Conservation (phyloP, 2,888 invertebrate species). For the Autographa gamma region DNA sequence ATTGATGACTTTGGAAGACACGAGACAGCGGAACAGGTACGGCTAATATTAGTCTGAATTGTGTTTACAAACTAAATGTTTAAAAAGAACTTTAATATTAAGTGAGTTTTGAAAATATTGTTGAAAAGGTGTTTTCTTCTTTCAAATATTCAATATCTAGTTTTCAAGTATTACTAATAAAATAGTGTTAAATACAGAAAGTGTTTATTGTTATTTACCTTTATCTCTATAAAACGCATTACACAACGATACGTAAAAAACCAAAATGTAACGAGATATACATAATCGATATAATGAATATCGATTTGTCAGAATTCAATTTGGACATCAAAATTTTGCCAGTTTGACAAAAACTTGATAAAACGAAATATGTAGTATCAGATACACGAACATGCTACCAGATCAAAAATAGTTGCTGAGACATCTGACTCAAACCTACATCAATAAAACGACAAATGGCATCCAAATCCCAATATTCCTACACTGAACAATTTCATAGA, state of each 20-base stretch:
- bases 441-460: conserved; percentile 22
- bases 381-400: neutral
- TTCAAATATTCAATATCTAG: conserved; percentile 39
- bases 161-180: conserved; percentile 48
- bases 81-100: neutral
- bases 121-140: neutral
- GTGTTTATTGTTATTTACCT: conserved; percentile 1
- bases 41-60: neutral
- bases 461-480: conserved; percentile 29
- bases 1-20: conserved; percentile 41
- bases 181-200: conserved; percentile 11
- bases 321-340: neutral
- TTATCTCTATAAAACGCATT: neutral
- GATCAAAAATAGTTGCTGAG: neutral
- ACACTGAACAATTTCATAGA: conserved; percentile 34
- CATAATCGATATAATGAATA: neutral
- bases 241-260: too few relatives aligned
- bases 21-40: neutral
- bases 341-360: neutral
- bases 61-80: conserved; percentile 6
- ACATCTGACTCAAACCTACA: conserved; percentile 17
- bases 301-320: too few relatives aligned
- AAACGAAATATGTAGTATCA: neutral
- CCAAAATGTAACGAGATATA: too few relatives aligned
- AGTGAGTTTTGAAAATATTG: neutral